Evolutionary conservation across 92 coral and sea anemone species (phyloP).

Genomic region (Galaxea fascicularis): DNA sequence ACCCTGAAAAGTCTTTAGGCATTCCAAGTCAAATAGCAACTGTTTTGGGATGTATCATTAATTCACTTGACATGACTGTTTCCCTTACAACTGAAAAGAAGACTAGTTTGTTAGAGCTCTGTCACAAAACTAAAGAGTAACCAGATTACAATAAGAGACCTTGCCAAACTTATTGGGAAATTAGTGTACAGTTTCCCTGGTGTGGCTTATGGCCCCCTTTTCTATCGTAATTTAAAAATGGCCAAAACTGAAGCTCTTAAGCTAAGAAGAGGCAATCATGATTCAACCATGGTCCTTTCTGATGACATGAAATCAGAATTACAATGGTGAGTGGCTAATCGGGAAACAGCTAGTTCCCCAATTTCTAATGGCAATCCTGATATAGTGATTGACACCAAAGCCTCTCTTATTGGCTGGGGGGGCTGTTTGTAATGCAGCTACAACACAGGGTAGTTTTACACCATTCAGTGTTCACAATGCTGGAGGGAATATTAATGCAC

Average conservation of each 20-base stretch:
- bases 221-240: too few relatives aligned
- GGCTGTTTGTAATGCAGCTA: conserved; percentile 42
- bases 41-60: conserved; percentile 64
- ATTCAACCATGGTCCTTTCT: too few relatives aligned
- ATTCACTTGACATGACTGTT: conserved; percentile 71
- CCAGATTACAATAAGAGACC: not conserved
- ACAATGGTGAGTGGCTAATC: too few relatives aligned
- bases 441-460: conserved; percentile 57
- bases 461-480: conserved; percentile 51
- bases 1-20: conserved; percentile 52
- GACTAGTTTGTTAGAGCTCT: conserved; percentile 37
- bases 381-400: conserved; percentile 38
- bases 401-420: conserved; percentile 55
- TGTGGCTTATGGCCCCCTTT: too few relatives aligned
- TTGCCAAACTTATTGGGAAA: too few relatives aligned
- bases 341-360: conserved; percentile 41
- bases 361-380: conserved; percentile 57
- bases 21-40: conserved; percentile 55
- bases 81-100: conserved; percentile 56
- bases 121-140: conserved; percentile 18
- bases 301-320: too few relatives aligned
- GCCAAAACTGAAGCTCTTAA: too few relatives aligned
- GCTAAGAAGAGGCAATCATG: too few relatives aligned
- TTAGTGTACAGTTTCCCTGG: too few relatives aligned
- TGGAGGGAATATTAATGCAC: too few relatives aligned